Conservation (phyloP, 2,888 invertebrate genomes). For the Mesochorus sp. region DNA sequence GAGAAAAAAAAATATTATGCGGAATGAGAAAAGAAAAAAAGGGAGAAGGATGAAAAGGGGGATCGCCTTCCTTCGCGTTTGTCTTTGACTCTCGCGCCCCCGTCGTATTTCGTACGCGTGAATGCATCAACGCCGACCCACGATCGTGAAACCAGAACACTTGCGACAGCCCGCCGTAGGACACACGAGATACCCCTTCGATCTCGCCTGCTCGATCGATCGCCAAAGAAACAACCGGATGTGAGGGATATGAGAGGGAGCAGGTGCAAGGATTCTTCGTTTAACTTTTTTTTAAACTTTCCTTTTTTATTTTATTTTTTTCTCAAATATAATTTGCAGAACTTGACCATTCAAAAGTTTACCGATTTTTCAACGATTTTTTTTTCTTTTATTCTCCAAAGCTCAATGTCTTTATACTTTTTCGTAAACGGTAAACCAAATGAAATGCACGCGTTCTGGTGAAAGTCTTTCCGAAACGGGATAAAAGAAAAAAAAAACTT, state of each 20-base stretch:
- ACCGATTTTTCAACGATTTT: too few relatives aligned
- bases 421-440: too few relatives aligned
- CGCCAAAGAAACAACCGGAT: not conserved
- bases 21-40: not conserved
- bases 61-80: conserved; percentile 44
- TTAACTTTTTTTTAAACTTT: too few relatives aligned
- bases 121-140: conserved; percentile 35
- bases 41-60: conserved; percentile 37
- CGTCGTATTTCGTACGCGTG: conserved; percentile 34
- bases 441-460: not conserved
- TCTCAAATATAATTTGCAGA: too few relatives aligned
- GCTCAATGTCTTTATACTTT: too few relatives aligned
- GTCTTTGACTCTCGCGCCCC: conserved; percentile 30
- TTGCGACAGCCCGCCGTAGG: too few relatives aligned
- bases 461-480: conserved; percentile 38
- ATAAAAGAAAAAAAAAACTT: not conserved
- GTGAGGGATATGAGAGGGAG: too few relatives aligned
- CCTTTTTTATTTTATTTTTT: too few relatives aligned
- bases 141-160: conserved; percentile 21
- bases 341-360: too few relatives aligned
- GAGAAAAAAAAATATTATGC: conserved; percentile 39
- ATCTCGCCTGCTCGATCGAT: conserved; percentile 17
- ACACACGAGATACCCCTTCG: conserved; percentile 9
- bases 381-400: too few relatives aligned
- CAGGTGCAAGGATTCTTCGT: too few relatives aligned